Conservation (phyloP, 2,888 invertebrate species). For the Cantharis nigra region DNA sequence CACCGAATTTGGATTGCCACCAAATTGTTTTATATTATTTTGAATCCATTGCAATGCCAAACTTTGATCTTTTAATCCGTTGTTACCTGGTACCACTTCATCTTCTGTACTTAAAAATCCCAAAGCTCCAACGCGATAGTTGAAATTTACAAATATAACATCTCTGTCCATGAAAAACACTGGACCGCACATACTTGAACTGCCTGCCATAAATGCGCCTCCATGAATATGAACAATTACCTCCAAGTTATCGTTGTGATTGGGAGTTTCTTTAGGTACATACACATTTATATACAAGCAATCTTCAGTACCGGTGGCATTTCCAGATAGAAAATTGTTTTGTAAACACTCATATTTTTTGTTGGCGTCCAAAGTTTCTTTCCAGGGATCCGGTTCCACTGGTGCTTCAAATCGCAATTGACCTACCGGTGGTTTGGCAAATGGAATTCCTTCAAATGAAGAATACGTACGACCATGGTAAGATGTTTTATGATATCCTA, state of each 20-base stretch:
- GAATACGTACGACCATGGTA: background rate
- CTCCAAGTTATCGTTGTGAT: background rate
- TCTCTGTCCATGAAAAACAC: conserved; percentile 18
- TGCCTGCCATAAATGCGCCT: conserved; percentile 8
- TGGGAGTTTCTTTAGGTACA: background rate
- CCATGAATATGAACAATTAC: conserved; percentile 19
- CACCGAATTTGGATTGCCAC: conserved; percentile 68
- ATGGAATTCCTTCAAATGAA: conserved; percentile 11
- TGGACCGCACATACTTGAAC: background rate
- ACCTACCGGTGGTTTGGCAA: conserved; percentile 12
- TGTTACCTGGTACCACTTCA: background rate
- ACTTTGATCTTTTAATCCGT: conserved; percentile 65
- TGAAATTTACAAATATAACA: conserved; percentile 4
- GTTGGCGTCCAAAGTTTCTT: background rate
- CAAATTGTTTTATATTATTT: conserved; percentile 56
- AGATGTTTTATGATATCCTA: conserved; percentile 2
- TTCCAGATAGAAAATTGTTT: background rate
- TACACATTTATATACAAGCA: conserved; percentile 19
- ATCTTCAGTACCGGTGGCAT: conserved; percentile 7
- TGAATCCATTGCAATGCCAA: conserved; percentile 67
- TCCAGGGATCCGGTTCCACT: background rate
- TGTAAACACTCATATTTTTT: background rate
- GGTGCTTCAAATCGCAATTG: conserved; percentile 8
- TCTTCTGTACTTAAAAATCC: conserved; percentile 9
- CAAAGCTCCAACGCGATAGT: conserved; percentile 8